Percentiles rank a stretch among this genome's conserved stretches.
Evolutionary conservation across 2,797 vertebrate species (phyloP).

Genomic region (Ceyx erithaca): DNA sequence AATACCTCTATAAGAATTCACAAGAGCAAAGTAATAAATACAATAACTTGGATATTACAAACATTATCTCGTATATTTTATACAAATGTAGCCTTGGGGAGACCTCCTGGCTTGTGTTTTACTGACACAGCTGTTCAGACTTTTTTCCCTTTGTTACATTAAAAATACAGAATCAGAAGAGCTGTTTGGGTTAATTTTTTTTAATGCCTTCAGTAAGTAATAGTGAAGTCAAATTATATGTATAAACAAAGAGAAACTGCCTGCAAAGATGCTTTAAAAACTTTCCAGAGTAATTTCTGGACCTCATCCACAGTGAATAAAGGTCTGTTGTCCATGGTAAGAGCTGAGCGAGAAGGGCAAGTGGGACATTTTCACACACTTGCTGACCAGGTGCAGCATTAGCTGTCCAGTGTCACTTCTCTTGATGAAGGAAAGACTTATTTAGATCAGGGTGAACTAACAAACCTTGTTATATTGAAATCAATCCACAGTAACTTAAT

Average conservation of each 20-base stretch:
- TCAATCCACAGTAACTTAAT: neutral
- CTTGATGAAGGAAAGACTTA: neutral
- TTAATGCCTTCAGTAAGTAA: slow-evolving; percentile 45
- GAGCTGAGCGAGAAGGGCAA: neutral
- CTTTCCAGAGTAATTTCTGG: neutral
- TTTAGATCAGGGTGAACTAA: neutral
- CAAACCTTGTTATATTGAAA: neutral
- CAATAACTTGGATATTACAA: slow-evolving; percentile 37
- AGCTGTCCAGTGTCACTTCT: neutral
- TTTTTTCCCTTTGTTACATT: neutral
- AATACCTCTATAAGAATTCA: neutral
- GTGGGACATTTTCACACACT: neutral
- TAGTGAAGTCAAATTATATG: slow-evolving; percentile 9
- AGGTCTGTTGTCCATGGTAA: neutral
- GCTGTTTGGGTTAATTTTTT: slow-evolving; percentile 39
- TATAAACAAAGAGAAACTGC: neutral
- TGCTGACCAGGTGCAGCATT: neutral
- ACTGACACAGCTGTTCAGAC: slow-evolving; percentile 41
- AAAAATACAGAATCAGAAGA: slow-evolving; percentile 15
- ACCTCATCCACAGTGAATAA: neutral
- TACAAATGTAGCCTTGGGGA: slow-evolving; percentile 41
- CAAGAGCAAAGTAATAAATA: neutral
- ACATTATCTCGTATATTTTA: slow-evolving; percentile 33
- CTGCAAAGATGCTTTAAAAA: neutral
- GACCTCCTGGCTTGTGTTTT: slow-evolving; percentile 45